phyloP scores from a whole-genome alignment of 2,113 vertebrate species.

The Morone saxatilis region DNA sequence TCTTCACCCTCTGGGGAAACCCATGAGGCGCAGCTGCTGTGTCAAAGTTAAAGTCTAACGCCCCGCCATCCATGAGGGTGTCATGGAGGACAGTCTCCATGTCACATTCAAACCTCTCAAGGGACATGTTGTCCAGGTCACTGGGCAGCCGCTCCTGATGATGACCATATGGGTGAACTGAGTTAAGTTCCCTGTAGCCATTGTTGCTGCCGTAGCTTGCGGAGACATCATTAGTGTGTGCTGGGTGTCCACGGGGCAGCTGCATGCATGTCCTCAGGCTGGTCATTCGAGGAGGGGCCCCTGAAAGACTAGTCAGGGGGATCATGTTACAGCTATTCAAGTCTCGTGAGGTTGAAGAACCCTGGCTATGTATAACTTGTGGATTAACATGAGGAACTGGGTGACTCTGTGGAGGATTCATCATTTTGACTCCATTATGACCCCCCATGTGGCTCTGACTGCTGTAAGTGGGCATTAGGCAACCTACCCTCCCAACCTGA shows the following conservation, averaged over 20 bases:
- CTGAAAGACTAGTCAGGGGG: conserved; percentile 85
- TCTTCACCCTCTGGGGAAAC: conserved; percentile 94
- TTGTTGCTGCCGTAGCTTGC: conserved; percentile 86
- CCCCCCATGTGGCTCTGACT: conserved; percentile 75
- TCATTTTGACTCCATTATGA: conserved; percentile 87
- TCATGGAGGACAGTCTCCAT: conserved; percentile 97
- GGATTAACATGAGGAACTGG: conserved; percentile 72
- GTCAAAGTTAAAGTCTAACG: conserved; percentile 98
- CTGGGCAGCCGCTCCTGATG: conserved; percentile 96
- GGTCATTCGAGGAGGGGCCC: conserved; percentile 84
- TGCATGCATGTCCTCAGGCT: conserved; percentile 88
- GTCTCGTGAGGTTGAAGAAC: conserved; percentile 77
- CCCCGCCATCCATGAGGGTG: conserved; percentile 96
- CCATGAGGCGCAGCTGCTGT: conserved; percentile 90
- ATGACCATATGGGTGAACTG: conserved; percentile 73
- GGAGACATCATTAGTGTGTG: conserved; percentile 83
- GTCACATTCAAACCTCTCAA: conserved; percentile 97
- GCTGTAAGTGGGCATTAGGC: conserved; percentile 69
- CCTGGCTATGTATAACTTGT: conserved; percentile 86
- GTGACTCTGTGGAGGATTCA: conserved; percentile 74
- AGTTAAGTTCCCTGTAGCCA: conserved; percentile 87
- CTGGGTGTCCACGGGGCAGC: conserved; percentile 86
- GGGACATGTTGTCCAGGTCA: conserved; percentile 96
- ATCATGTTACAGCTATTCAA: conserved; percentile 90
- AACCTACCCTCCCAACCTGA: conserved; percentile 80